Conservation (phyloP, 2,113 vertebrate genomes). For the Scytalopus superciliaris region DNA sequence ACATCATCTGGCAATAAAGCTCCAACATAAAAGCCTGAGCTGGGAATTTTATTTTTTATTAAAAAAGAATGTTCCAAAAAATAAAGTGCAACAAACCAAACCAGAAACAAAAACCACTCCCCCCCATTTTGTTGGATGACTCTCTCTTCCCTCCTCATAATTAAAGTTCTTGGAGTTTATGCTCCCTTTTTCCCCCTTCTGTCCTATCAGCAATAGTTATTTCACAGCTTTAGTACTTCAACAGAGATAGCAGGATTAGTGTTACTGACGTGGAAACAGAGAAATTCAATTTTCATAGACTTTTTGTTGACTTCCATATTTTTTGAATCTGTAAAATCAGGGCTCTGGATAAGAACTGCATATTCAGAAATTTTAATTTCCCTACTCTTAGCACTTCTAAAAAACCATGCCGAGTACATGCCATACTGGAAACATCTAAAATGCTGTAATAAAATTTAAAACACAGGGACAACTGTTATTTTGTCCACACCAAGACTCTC, state of each 20-base stretch:
- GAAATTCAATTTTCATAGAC: not conserved
- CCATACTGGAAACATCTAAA: not conserved
- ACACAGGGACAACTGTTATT: not conserved
- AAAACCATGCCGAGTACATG: not conserved
- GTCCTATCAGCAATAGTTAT: not conserved
- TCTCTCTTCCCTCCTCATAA: not conserved
- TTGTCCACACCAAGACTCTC: not conserved
- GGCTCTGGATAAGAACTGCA: not conserved
- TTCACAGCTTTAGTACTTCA: not conserved
- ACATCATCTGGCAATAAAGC: conserved; percentile 26
- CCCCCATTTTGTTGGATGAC: not conserved
- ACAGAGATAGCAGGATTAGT: not conserved
- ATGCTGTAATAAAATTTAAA: not conserved
- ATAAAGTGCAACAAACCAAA: not conserved
- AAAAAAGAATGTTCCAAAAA: conserved; percentile 4
- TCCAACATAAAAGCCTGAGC: conserved; percentile 16
- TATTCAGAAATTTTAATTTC: not conserved
- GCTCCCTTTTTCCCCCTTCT: not conserved
- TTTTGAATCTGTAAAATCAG: not conserved
- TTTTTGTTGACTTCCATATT: not conserved
- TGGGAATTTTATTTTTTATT: conserved; percentile 21
- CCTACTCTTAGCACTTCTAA: not conserved
- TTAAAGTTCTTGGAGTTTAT: not conserved
- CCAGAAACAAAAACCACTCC: not conserved
- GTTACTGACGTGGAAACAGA: not conserved